phyloP scores from a whole-genome alignment of 2,888 invertebrate genomes.

The Venustoraphidia nigricollis region DNA sequence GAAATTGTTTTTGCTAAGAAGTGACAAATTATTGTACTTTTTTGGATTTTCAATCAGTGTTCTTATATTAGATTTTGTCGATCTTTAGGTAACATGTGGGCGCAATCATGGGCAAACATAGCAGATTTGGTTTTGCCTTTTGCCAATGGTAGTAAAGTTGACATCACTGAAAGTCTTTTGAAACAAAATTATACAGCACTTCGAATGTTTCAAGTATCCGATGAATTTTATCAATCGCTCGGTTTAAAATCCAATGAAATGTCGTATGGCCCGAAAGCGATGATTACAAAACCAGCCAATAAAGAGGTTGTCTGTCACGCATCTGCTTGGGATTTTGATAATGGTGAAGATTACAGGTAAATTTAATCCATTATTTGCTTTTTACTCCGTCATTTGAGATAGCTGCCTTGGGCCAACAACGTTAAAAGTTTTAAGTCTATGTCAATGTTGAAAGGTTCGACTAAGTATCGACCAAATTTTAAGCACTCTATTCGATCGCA shows the following conservation, averaged over 20 bases:
- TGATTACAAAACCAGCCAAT: conserved; percentile 40
- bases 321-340: conserved; percentile 55
- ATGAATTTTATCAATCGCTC: conserved; percentile 42
- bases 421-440: too few species aligned
- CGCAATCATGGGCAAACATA: conserved; percentile 42
- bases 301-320: conserved; percentile 46
- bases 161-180: conserved; percentile 33
- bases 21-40: too few species aligned
- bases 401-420: too few species aligned
- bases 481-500: too few species aligned
- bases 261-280: conserved; percentile 37
- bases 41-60: not conserved
- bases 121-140: conserved; percentile 33
- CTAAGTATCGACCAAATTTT: too few species aligned
- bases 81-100: conserved; percentile 47
- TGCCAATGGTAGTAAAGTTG: conserved; percentile 26
- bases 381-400: too few species aligned
- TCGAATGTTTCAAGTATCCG: conserved; percentile 40
- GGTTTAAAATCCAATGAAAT: conserved; percentile 43
- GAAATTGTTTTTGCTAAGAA: too few species aligned
- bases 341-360: conserved; percentile 47
- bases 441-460: too few species aligned
- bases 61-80: not conserved
- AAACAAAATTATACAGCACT: conserved; percentile 27
- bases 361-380: conserved; percentile 3